A percentile compares a stretch with the other conserved stretches of the same genome.
These are phyloP conservation scores for Chymomyza procnemis DNA, from an alignment of 2,888 invertebrate species.

Conservation along the genomic window DNA sequence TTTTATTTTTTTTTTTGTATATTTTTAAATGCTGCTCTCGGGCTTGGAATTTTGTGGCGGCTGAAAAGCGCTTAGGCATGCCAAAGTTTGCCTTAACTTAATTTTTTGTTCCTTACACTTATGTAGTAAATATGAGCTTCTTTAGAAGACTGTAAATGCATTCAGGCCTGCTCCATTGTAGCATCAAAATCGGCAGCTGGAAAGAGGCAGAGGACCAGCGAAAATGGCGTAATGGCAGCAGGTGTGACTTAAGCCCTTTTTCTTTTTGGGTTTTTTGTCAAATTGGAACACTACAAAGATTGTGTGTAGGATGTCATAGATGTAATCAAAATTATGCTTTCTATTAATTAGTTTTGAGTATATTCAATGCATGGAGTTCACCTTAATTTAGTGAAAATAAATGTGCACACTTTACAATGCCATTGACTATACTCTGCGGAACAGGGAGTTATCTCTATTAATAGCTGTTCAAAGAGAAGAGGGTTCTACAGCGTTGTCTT, in stretches of 20 bases:
- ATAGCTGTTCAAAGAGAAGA: too few relatives aligned
- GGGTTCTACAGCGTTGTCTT: too few relatives aligned
- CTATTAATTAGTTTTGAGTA: too few relatives aligned
- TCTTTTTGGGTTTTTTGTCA: too few relatives aligned
- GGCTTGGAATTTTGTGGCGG: slow-evolving; percentile 34
- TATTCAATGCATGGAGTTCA: too few relatives aligned
- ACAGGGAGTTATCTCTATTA: too few relatives aligned
- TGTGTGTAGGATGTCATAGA: too few relatives aligned
- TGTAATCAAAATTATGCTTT: too few relatives aligned
- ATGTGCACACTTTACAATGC: too few relatives aligned
- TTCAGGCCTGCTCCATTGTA: neutral
- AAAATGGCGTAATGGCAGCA: neutral
- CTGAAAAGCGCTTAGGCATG: slow-evolving; percentile 42
- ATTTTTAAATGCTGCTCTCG: slow-evolving; percentile 9
- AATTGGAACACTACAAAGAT: too few relatives aligned
- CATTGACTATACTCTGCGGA: too few relatives aligned
- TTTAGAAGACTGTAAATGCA: neutral
- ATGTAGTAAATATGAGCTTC: neutral
- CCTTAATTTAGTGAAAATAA: too few relatives aligned
- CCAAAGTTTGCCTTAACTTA: slow-evolving; percentile 5
- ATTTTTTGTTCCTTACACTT: neutral
- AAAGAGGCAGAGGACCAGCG: neutral
- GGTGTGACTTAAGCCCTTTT: neutral
- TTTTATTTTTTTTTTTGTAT: neutral
- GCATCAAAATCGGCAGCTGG: neutral